Percentiles rank a stretch among this genome's conserved stretches.
Evolutionary conservation across 1,140 invertebrate genomes (phyloP).

Genomic region (Archegozetes longisetosus): DNA sequence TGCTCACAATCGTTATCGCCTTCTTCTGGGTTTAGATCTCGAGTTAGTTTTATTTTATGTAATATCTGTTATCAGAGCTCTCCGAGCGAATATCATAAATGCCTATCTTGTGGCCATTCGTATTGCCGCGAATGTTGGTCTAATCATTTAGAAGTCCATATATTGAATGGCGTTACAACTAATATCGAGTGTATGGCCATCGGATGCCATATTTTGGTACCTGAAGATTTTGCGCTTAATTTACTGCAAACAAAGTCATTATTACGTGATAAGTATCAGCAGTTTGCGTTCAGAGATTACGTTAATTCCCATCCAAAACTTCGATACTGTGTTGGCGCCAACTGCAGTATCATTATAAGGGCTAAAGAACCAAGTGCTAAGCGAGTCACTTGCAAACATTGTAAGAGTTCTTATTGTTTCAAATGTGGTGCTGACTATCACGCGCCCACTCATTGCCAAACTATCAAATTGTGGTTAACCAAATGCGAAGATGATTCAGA

Average conservation of each 20-base stretch:
- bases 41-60: slow-evolving; percentile 30
- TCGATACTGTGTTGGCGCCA: slow-evolving; percentile 82
- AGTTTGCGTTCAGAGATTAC: slow-evolving; percentile 88
- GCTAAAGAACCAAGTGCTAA: slow-evolving; percentile 61
- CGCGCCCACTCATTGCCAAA: slow-evolving; percentile 88
- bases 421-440: slow-evolving; percentile 92
- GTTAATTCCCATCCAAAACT: slow-evolving; percentile 79
- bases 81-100: slow-evolving; percentile 46
- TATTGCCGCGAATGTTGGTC: slow-evolving; percentile 93
- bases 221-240: slow-evolving; percentile 85
- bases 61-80: slow-evolving; percentile 41
- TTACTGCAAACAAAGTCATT: slow-evolving; percentile 52
- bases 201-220: slow-evolving; percentile 74
- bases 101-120: slow-evolving; percentile 68
- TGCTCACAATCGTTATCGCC: not conserved
- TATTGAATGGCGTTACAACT: slow-evolving; percentile 62
- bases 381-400: slow-evolving; percentile 53
- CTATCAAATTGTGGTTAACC: slow-evolving; percentile 92
- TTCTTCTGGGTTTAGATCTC: not conserved
- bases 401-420: slow-evolving; percentile 68
- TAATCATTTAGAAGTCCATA: slow-evolving; percentile 87
- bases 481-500: slow-evolving; percentile 99
- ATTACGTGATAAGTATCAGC: slow-evolving; percentile 78
- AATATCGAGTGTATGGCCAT: slow-evolving; percentile 90
- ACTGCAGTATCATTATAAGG: slow-evolving; percentile 72